Evolutionary conservation across 2,888 invertebrate species (phyloP), one percentile per base, ranked within the genome.

Genomic region (Cephalotes varians): DNA sequence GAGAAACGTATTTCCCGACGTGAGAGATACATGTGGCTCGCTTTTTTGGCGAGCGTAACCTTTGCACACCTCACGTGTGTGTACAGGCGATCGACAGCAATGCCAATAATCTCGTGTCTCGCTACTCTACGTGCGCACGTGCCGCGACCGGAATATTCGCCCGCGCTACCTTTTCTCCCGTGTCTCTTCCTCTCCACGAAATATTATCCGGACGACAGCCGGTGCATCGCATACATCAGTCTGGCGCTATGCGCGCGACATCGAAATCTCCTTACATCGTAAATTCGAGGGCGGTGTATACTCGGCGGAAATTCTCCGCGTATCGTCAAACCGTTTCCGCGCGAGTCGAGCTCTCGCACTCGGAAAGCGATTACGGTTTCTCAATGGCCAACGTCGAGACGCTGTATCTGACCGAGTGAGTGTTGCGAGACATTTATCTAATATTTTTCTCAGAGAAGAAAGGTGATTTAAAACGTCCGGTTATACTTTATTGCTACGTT

Each of bases 61-160:
- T 65, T 67, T n/a, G n/a, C n/a, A 72, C 56, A 69, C 56, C 44
- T 79, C 44, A 44, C 18, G 9, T 69, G 25, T 69, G 37, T 56
- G 28, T 56, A 64, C 54, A 51, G 58, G 83, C 58, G 81, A 88
- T 88, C 85, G 86, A 88, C 86, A 86, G 86, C 51, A 65, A 83
- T 81, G 86, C 74, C 88, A 80, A 88, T 88, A 86, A 86, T 88
- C 88, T 88, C 81, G 71, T 71, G 83, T 82, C 34, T 25, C 18
- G 44, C 31, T 28, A 37, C 62, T 62, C 64, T 74, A 37, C 73
- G 54, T 64, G 15, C 15, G 12, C 37, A 47, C 67, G 60, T 47
- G 67, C 44, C 54, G 74, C 37, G 49, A 72, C 40, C 51, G 25
- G 77, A 56, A 77, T 77, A 67, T 77, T 77, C 54, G 47, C 62